A percentile compares a stretch with the other conserved stretches of the same genome.
These are phyloP conservation scores for Morelia viridis DNA, from an alignment of 2,797 vertebrate species.

Conservation along the genomic window DNA sequence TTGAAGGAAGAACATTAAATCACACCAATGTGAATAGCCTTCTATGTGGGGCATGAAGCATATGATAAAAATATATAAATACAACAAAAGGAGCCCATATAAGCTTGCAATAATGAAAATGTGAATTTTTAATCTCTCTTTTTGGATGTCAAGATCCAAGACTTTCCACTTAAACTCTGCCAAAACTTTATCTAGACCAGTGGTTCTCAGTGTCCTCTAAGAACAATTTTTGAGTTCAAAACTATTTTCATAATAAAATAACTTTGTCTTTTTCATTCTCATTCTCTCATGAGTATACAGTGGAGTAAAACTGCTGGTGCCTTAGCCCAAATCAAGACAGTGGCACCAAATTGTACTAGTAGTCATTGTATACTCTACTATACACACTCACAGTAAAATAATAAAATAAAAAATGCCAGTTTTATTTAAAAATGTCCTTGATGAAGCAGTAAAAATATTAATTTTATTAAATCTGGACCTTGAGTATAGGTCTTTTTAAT, in stretches of 20 bases:
- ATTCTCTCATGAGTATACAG: not conserved
- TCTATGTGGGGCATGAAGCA: not conserved
- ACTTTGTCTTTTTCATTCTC: not conserved
- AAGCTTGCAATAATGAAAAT: not conserved
- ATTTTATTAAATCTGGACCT: not conserved
- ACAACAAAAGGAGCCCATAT: not conserved
- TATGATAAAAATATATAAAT: not conserved
- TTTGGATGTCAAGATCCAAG: not conserved
- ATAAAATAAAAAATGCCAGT: not conserved
- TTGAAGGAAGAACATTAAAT: not conserved
- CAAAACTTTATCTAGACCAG: not conserved
- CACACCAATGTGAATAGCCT: not conserved
- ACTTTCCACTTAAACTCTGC: not conserved
- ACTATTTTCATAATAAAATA: not conserved
- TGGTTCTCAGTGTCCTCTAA: not conserved
- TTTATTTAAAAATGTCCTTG: not conserved
- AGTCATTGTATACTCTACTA: not conserved
- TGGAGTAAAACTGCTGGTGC: not conserved
- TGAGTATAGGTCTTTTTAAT: not conserved
- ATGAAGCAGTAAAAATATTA: not conserved
- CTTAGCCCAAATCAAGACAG: not conserved
- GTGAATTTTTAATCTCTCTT: not conserved
- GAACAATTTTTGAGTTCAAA: not conserved
- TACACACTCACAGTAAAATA: not conserved
- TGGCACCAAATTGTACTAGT: not conserved